Evolutionary conservation across 2,797 vertebrate genomes (phyloP).

Genomic region (Garrulus glandarius): DNA sequence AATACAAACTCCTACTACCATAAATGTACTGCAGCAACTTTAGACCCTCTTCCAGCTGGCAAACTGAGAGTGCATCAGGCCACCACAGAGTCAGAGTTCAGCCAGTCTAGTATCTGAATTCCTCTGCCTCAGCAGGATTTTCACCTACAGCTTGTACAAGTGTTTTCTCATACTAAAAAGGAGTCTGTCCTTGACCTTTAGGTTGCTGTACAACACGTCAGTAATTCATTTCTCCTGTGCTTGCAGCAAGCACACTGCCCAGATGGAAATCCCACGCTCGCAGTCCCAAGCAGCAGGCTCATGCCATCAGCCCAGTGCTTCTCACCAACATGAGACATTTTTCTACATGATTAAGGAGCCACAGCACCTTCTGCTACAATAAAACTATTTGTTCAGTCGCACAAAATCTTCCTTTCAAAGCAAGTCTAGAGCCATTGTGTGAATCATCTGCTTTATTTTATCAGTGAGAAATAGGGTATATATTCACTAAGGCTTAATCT

Average conservation of each 20-base stretch:
- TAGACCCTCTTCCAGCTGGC: background rate
- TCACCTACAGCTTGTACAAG: background rate
- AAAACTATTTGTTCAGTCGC: slow-evolving; percentile 4
- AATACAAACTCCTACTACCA: background rate
- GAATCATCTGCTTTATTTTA: slow-evolving; percentile 4
- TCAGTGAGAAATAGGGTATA: background rate
- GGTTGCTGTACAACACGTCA: background rate
- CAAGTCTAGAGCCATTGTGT: background rate
- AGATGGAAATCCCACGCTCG: slow-evolving; percentile 27
- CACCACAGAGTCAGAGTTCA: background rate
- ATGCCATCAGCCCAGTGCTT: background rate
- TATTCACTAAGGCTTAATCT: background rate
- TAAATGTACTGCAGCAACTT: background rate
- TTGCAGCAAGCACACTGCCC: background rate
- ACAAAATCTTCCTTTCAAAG: background rate
- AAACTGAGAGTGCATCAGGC: background rate
- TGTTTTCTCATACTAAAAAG: background rate
- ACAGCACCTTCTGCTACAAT: background rate
- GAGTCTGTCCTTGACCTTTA: background rate
- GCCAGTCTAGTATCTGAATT: background rate
- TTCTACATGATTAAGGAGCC: background rate
- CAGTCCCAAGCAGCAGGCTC: background rate
- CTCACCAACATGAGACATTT: background rate
- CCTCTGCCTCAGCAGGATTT: background rate
- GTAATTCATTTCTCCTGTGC: background rate